phyloP scores from a whole-genome alignment of 2,113 vertebrate species.

The Romanogobio albipinnatus region DNA sequence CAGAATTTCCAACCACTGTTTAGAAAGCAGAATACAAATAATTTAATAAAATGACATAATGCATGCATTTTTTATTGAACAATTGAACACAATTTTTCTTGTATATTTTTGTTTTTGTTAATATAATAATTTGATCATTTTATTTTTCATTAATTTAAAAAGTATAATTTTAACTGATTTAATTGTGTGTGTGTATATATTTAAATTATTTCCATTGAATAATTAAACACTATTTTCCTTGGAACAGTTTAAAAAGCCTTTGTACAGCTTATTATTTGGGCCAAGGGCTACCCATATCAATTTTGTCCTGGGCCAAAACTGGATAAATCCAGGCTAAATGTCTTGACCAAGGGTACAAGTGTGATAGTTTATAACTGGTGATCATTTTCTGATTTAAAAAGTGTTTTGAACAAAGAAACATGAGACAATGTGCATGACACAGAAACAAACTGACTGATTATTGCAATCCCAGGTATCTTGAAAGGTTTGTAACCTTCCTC shows the following conservation, averaged over 20 bases:
- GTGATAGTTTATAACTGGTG: not conserved
- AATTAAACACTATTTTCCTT: too few relatives aligned
- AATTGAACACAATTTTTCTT: too few relatives aligned
- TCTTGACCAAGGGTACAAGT: not conserved
- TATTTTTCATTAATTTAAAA: too few relatives aligned
- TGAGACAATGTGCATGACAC: not conserved
- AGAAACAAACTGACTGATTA: not conserved
- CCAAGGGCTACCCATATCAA: not conserved
- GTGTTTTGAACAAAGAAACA: not conserved
- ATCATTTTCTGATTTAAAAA: not conserved
- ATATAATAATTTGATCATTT: too few relatives aligned
- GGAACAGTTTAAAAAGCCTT: too few relatives aligned
- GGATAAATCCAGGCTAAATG: not conserved
- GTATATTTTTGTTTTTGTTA: too few relatives aligned
- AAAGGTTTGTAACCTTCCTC: slow-evolving; percentile 3
- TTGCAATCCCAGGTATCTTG: not conserved
- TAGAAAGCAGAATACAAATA: not conserved
- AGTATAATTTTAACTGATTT: too few relatives aligned
- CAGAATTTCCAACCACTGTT: not conserved
- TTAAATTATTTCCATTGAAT: too few relatives aligned
- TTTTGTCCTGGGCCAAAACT: not conserved
- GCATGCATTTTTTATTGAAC: too few relatives aligned
- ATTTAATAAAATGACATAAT: too few relatives aligned
- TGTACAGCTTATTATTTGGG: too few relatives aligned
- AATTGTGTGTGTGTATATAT: too few relatives aligned